phyloP scores from a whole-genome alignment of 2,113 vertebrate genomes.

The Sylvietta virens region DNA sequence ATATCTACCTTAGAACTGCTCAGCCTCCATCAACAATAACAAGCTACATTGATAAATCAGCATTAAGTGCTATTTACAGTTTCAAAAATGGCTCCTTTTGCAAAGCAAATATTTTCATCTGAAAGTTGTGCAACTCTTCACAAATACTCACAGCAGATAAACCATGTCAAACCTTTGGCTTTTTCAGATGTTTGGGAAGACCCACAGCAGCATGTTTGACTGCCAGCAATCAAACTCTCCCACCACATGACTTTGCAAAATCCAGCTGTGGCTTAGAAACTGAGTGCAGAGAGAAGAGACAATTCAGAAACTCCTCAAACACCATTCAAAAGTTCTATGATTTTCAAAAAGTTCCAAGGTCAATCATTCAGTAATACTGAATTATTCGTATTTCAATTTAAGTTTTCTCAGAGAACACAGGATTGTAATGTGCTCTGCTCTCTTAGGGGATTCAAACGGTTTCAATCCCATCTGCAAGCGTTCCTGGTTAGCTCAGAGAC shows the following conservation, averaged over 20 bases:
- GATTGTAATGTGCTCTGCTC: rapidly evolving
- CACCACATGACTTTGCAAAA: neutral
- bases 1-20: neutral
- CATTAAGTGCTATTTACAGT: neutral
- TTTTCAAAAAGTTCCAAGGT: neutral
- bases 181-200: neutral
- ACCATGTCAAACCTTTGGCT: neutral
- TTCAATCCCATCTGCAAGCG: neutral
- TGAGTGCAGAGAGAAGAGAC: neutral
- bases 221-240: neutral
- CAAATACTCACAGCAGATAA: neutral
- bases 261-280: neutral
- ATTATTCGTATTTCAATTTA: neutral
- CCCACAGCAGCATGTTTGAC: neutral
- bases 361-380: neutral
- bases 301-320: neutral
- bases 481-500: neutral
- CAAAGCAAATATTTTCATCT: constrained; percentile 22
- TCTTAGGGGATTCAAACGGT: neutral
- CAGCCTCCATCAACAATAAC: neutral
- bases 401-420: neutral
- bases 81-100: neutral
- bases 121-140: neutral
- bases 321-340: neutral
- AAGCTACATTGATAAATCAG: neutral